These are phyloP conservation scores for Malurus melanocephalus DNA, from an alignment of 2,113 vertebrate genomes.

Conservation along the genomic window DNA sequence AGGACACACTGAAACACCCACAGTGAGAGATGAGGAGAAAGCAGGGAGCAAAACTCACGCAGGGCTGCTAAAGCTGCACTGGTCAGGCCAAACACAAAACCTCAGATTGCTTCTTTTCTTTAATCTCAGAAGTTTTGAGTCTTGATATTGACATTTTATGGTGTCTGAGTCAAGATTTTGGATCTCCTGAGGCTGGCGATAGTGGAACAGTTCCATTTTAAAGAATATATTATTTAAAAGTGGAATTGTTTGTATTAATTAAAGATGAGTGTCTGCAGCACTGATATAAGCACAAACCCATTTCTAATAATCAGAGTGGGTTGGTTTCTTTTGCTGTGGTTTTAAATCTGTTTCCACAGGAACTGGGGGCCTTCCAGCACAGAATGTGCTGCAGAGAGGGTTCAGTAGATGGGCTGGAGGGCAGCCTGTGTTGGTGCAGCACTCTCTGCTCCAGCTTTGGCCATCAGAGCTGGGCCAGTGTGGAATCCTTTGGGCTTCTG, in stretches of 20 bases:
- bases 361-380: not conserved
- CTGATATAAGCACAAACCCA: not conserved
- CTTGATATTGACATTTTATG: not conserved
- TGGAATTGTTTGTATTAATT: conserved; percentile 12
- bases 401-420: not conserved
- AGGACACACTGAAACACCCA: not conserved
- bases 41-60: not conserved
- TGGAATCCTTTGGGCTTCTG: not conserved
- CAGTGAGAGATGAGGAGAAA: not conserved
- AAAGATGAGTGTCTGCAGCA: conserved; percentile 33
- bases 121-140: not conserved
- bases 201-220: conserved; percentile 5
- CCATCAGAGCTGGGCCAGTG: not conserved
- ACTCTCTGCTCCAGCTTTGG: not conserved
- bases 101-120: not conserved
- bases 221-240: conserved; percentile 51
- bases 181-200: not conserved
- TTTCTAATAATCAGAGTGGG: not conserved
- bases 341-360: not conserved
- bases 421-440: not conserved
- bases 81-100: not conserved
- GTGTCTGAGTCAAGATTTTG: not conserved
- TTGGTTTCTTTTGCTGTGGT: not conserved
- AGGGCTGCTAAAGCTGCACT: not conserved
- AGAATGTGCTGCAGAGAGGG: not conserved